These are phyloP conservation scores for Hystrix cristata DNA, from an alignment of 2,113 vertebrate genomes.

Conservation along the genomic window DNA sequence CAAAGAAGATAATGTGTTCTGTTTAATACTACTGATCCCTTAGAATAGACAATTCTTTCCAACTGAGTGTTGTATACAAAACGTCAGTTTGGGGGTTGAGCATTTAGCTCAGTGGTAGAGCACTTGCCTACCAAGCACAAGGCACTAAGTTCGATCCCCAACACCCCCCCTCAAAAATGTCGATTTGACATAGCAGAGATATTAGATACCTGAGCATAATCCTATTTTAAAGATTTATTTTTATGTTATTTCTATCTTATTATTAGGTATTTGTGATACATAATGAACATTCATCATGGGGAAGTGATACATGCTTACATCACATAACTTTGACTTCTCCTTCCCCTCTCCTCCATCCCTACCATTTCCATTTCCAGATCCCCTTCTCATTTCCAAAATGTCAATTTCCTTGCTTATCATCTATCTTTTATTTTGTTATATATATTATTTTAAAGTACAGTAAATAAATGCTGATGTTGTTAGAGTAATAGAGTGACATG, in stretches of 20 bases:
- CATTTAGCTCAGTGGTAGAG: no score
- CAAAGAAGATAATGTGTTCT: neutral
- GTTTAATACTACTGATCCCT: neutral
- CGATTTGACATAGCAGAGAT: neutral
- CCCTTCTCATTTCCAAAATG: neutral
- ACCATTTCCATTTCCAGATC: neutral
- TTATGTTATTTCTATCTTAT: neutral
- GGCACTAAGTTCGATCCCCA: no score
- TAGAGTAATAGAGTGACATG: neutral
- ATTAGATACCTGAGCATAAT: neutral
- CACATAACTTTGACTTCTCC: neutral
- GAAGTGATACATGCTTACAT: neutral
- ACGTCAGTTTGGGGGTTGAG: neutral
- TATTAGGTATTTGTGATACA: neutral
- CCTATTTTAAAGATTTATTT: neutral
- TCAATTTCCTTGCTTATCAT: neutral
- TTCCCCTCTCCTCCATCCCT: neutral
- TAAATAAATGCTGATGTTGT: neutral
- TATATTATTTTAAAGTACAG: neutral
- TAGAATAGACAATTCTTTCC: neutral
- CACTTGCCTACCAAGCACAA: no score
- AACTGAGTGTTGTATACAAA: constrained; percentile 19
- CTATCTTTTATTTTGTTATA: neutral
- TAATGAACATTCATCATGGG: neutral
- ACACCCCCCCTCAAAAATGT: neutral